A percentile compares a stretch with the other conserved stretches of the same genome.
phyloP scores from a whole-genome alignment of 2,113 vertebrate species.

The Dicerorhinus sumatrensis region DNA sequence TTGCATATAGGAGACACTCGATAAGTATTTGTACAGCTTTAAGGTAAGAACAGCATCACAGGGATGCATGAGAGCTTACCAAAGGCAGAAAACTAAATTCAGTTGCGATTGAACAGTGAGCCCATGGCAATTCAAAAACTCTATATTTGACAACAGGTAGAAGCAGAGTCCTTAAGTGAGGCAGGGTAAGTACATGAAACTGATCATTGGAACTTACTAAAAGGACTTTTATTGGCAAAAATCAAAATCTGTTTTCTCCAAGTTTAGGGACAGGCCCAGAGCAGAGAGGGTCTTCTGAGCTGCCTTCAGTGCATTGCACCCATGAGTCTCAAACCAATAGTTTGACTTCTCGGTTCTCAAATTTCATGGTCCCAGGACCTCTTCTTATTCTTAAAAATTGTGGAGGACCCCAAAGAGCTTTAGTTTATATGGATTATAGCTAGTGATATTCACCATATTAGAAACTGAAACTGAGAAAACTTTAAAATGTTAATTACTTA shows the following conservation, averaged over 20 bases:
- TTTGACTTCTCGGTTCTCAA: neutral
- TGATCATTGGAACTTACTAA: neutral
- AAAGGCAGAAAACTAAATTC: slow-evolving; percentile 9
- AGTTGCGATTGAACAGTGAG: neutral
- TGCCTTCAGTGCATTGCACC: too few relatives aligned
- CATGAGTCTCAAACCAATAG: neutral
- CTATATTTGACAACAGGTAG: neutral
- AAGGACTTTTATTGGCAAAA: neutral
- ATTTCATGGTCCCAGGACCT: neutral
- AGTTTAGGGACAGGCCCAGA: neutral
- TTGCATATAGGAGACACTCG: neutral
- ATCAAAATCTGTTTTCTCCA: neutral
- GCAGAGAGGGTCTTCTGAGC: neutral
- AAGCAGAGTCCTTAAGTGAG: neutral
- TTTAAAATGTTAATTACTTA: neutral
- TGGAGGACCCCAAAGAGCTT: neutral
- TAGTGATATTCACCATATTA: neutral
- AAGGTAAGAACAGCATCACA: neutral
- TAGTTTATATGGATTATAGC: neutral
- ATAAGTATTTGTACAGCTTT: neutral
- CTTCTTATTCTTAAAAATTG: slow-evolving; percentile 10
- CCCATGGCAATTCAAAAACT: neutral
- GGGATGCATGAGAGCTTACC: neutral
- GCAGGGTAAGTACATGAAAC: neutral
- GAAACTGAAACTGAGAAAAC: neutral